Conservation (phyloP, 2,113 vertebrate genomes). For the Lethenteron reissneri region DNA sequence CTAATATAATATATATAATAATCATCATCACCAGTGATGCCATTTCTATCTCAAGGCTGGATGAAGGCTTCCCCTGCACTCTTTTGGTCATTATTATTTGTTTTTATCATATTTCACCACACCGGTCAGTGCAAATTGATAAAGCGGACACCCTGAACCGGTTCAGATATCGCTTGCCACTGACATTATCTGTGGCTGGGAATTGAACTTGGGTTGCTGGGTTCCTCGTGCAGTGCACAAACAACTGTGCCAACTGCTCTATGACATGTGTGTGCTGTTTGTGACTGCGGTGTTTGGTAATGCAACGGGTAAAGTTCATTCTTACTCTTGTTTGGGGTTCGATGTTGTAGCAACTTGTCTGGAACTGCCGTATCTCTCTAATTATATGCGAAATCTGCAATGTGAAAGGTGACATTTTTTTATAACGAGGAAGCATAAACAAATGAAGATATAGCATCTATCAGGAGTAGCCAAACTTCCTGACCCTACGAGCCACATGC, state of each 20-base stretch:
- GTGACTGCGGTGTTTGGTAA: not conserved
- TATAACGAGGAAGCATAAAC: too few species aligned
- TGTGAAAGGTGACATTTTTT: too few species aligned
- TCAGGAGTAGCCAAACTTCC: too few species aligned
- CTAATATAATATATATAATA: too few species aligned
- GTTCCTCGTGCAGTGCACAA: not conserved
- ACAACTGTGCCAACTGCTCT: not conserved
- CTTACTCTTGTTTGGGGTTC: slow-evolving; percentile 80
- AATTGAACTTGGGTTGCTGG: not conserved
- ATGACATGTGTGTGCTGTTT: not conserved
- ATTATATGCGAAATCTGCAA: slow-evolving; percentile 87
- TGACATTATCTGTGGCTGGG: not conserved
- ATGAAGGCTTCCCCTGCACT: not conserved
- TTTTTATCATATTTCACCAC: not conserved
- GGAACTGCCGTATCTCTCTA: slow-evolving; percentile 90
- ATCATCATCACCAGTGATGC: too few species aligned
- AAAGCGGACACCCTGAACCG: not conserved
- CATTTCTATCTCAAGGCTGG: too few species aligned
- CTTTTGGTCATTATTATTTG: not conserved
- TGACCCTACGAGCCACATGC: too few species aligned
- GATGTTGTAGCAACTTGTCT: slow-evolving; percentile 89
- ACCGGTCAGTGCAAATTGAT: too few species aligned
- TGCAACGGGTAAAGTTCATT: not conserved
- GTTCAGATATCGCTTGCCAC: not conserved
- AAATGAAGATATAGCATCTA: too few species aligned